A percentile compares a stretch with the other conserved stretches of the same genome.
Evolutionary conservation across 2,797 vertebrate genomes (phyloP).

Genomic region (Harpagifer antarcticus): DNA sequence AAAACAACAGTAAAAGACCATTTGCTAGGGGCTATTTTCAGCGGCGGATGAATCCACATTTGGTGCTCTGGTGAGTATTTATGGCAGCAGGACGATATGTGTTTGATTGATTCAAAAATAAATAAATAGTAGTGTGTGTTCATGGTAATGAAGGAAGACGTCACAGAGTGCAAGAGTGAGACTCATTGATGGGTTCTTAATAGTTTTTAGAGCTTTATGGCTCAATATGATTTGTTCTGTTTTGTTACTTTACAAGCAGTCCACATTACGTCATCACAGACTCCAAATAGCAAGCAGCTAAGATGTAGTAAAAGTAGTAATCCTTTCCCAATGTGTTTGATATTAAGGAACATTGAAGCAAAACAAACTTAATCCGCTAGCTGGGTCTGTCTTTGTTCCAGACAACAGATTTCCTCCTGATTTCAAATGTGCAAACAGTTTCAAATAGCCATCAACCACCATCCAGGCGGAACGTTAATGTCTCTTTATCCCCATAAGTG

Average conservation of each 20-base stretch:
- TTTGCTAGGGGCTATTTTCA: neutral
- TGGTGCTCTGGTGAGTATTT: neutral
- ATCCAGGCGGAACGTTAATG: too few species aligned
- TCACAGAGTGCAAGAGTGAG: too few species aligned
- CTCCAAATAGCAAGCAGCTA: neutral
- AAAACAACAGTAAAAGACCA: too few species aligned
- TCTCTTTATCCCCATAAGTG: neutral
- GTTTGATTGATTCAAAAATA: neutral
- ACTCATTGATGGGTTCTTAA: too few species aligned
- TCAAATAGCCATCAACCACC: neutral
- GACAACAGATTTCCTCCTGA: neutral
- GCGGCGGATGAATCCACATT: neutral
- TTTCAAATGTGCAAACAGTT: constrained; percentile 4
- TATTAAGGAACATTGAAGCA: neutral
- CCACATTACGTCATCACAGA: neutral
- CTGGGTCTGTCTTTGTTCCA: neutral
- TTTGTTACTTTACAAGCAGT: neutral
- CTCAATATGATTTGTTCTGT: too few species aligned
- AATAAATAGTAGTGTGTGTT: neutral
- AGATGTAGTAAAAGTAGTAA: neutral
- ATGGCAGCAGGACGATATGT: neutral
- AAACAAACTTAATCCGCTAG: neutral
- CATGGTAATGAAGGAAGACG: too few species aligned
- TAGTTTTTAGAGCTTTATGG: too few species aligned
- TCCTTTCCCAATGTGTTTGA: neutral